phyloP scores from a whole-genome alignment of 2,113 vertebrate genomes.

The Sterrhoptilus dennistouni region DNA sequence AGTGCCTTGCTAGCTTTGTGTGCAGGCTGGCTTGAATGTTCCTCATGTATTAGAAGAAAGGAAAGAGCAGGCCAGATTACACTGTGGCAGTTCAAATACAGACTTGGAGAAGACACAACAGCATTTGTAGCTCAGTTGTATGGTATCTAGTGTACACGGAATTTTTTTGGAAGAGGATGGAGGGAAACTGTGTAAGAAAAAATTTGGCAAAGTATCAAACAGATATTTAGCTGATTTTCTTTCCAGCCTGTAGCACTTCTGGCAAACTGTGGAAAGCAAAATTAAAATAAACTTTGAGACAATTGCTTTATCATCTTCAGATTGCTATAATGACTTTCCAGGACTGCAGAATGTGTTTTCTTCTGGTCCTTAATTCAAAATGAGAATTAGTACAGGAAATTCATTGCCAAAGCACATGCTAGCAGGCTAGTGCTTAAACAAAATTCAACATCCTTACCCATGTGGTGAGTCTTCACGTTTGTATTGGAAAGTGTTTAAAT shows the following conservation, averaged over 20 bases:
- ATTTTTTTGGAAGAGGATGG: conserved; percentile 36
- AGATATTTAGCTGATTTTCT: conserved; percentile 69
- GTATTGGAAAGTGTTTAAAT: conserved; percentile 12
- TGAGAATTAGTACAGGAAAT: neutral
- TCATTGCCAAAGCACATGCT: neutral
- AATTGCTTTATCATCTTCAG: conserved; percentile 54
- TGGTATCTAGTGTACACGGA: conserved; percentile 31
- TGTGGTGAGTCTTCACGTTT: neutral
- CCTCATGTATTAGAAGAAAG: neutral
- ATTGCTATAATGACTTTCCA: conserved; percentile 52
- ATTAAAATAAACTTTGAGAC: conserved; percentile 70
- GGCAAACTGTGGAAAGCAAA: conserved; percentile 52
- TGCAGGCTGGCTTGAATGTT: neutral
- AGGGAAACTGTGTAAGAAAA: conserved; percentile 35
- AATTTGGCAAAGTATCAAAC: conserved; percentile 64
- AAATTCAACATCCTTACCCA: neutral
- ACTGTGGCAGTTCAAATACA: neutral
- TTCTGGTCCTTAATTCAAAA: conserved; percentile 48
- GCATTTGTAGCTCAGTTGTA: conserved; percentile 35
- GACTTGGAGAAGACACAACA: conserved; percentile 32
- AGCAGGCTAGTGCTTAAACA: neutral
- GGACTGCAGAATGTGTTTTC: conserved; percentile 28
- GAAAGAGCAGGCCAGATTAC: neutral
- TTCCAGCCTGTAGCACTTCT: conserved; percentile 67
- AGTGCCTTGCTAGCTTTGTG: conserved; percentile 21